Percentiles rank a stretch among this genome's conserved stretches.
Conservation (phyloP, 2,888 invertebrate species). For the Salticus scenicus region DNA sequence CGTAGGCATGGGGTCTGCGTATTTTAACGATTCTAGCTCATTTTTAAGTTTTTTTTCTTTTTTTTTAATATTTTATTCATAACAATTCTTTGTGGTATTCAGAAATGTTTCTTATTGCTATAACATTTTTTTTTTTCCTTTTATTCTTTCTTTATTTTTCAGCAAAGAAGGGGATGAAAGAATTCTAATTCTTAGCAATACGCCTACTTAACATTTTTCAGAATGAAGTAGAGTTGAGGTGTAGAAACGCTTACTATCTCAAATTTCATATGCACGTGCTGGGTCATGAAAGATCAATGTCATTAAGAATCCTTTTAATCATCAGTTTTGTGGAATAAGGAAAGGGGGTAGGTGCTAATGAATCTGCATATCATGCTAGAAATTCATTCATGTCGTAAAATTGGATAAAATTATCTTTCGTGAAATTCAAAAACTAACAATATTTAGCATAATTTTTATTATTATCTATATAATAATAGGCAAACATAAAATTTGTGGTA, state of each 20-base stretch:
- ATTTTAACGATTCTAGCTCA: slow-evolving; percentile 45
- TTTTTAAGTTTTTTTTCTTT: slow-evolving; percentile 24
- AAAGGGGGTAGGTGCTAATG: neutral
- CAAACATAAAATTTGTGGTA: too few relatives aligned
- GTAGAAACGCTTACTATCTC: slow-evolving; percentile 61
- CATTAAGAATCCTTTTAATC: slow-evolving; percentile 42
- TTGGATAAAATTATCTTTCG: too few relatives aligned
- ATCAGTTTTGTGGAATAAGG: slow-evolving; percentile 14
- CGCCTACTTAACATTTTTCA: slow-evolving; percentile 50
- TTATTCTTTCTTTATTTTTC: too few relatives aligned
- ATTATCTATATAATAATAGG: too few relatives aligned
- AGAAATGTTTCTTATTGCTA: slow-evolving; percentile 31
- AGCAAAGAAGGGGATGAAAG: slow-evolving; percentile 11
- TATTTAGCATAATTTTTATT: too few relatives aligned
- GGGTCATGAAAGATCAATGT: slow-evolving; percentile 55
- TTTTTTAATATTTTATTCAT: slow-evolving; percentile 32
- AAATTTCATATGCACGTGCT: slow-evolving; percentile 61
- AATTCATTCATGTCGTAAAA: too few relatives aligned
- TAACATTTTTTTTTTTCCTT: too few relatives aligned
- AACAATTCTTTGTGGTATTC: slow-evolving; percentile 49
- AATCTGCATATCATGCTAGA: neutral
- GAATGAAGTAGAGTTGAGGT: slow-evolving; percentile 50
- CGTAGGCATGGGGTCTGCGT: slow-evolving; percentile 48
- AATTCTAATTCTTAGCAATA: slow-evolving; percentile 54
- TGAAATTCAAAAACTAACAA: too few relatives aligned